Conservation (phyloP, 2,797 vertebrate genomes). For the Spea hammondii region DNA sequence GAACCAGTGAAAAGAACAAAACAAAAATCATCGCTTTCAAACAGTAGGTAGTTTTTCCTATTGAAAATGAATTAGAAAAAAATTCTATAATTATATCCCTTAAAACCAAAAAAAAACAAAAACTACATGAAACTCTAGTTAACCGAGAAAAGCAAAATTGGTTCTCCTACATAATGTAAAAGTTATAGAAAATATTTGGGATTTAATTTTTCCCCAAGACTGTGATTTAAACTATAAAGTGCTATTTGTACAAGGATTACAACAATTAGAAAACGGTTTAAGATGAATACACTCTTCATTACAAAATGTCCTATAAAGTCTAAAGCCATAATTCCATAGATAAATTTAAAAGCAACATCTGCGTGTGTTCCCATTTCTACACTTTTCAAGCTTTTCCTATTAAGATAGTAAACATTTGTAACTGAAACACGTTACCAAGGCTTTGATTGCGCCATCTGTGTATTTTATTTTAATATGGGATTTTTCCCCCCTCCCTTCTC, state of each 20-base stretch:
- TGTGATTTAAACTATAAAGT: neutral
- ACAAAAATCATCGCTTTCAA: neutral
- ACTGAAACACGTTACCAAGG: neutral
- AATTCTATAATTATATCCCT: neutral
- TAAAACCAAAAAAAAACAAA: neutral
- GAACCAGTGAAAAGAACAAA: neutral
- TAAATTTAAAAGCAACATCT: slow-evolving; percentile 2
- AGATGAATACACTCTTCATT: slow-evolving; percentile 2
- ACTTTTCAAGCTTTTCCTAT: neutral
- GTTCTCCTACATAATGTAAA: neutral
- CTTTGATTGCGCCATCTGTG: slow-evolving; percentile 16
- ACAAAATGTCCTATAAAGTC: neutral
- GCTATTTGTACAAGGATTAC: neutral
- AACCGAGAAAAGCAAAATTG: neutral
- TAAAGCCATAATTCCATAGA: neutral
- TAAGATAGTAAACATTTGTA: slow-evolving; percentile 6
- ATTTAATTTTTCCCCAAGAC: slow-evolving; percentile 6
- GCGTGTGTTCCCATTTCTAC: neutral
- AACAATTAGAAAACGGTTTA: slow-evolving; percentile 4
- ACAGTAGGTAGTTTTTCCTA: too few species aligned
- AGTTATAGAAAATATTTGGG: neutral
- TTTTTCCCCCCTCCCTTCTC: neutral
- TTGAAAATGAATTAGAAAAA: too few species aligned
- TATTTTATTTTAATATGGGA: neutral
- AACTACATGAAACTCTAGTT: neutral